Evolutionary conservation across 1,140 invertebrate species (phyloP).

Genomic region (Ooceraea biroi): DNA sequence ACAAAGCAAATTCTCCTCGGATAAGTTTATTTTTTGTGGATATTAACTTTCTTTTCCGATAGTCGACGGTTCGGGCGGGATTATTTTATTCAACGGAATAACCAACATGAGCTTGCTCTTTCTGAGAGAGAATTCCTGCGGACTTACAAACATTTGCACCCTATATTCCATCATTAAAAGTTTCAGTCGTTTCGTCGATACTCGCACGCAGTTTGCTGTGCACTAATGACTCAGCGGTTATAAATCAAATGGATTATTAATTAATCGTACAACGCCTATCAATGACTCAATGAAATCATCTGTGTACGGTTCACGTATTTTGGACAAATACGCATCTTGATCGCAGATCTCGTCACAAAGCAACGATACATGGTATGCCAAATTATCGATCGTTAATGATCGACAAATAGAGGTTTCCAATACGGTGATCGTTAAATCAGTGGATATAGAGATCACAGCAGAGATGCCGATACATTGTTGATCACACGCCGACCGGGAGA

Average conservation of each 20-base stretch:
- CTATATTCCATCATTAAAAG: not conserved
- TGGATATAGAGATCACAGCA: not conserved
- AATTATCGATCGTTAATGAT: conserved; percentile 9
- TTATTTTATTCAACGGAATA: not conserved
- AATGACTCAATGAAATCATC: conserved; percentile 61
- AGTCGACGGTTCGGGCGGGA: not conserved
- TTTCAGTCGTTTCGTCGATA: conserved; percentile 8
- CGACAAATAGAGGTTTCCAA: not conserved
- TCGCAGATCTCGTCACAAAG: not conserved
- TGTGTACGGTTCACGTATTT: conserved; percentile 24
- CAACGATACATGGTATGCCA: not conserved
- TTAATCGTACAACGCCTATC: conserved; percentile 59
- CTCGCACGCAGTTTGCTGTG: conserved; percentile 27
- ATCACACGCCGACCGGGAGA: not conserved
- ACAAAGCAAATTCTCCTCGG: not conserved
- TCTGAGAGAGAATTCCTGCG: not conserved
- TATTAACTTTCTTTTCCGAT: not conserved
- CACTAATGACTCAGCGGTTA: conserved; percentile 42
- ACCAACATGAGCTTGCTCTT: not conserved
- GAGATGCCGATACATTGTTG: conserved; percentile 2
- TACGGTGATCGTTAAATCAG: not conserved
- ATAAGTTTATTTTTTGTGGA: not conserved
- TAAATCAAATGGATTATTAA: conserved; percentile 59
- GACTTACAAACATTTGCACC: not conserved
- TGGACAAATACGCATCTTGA: not conserved